Evolutionary conservation across 2,888 invertebrate species (phyloP).

Genomic region (Synergus umbraculus): DNA sequence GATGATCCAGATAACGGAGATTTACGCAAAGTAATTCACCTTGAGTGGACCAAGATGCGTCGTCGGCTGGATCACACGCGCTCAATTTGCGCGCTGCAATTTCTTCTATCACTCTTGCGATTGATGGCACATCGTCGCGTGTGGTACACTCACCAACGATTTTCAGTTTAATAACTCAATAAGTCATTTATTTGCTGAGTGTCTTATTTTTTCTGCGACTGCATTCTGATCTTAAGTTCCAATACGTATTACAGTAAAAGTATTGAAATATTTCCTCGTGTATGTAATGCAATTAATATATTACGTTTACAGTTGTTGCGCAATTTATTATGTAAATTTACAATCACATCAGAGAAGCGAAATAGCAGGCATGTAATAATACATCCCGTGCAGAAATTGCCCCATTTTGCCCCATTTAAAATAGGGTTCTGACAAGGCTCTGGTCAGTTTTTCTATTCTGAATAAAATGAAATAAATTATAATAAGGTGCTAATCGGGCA

Average conservation of each 20-base stretch:
- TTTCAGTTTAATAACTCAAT: neutral
- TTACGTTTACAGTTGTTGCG: too few relatives aligned
- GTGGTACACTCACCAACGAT: neutral
- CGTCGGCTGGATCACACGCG: conserved; percentile 3
- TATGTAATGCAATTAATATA: too few relatives aligned
- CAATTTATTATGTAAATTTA: neutral
- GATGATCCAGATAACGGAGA: conserved; percentile 35
- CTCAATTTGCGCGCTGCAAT: neutral
- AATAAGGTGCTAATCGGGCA: too few relatives aligned
- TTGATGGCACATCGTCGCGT: conserved; percentile 8
- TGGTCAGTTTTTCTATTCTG: too few relatives aligned
- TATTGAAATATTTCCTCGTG: too few relatives aligned
- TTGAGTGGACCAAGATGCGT: neutral
- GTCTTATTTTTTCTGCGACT: neutral
- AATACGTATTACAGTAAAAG: too few relatives aligned
- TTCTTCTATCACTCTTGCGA: conserved; percentile 4
- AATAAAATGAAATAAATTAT: too few relatives aligned
- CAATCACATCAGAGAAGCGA: neutral
- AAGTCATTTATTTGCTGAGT: neutral
- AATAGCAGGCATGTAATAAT: neutral
- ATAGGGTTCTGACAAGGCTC: too few relatives aligned
- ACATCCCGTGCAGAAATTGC: too few relatives aligned
- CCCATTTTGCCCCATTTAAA: too few relatives aligned
- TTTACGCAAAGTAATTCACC: conserved; percentile 34
- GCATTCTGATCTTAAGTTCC: too few relatives aligned